Evolutionary conservation across 2,113 vertebrate genomes (phyloP).

Genomic region (Laticauda colubrina): DNA sequence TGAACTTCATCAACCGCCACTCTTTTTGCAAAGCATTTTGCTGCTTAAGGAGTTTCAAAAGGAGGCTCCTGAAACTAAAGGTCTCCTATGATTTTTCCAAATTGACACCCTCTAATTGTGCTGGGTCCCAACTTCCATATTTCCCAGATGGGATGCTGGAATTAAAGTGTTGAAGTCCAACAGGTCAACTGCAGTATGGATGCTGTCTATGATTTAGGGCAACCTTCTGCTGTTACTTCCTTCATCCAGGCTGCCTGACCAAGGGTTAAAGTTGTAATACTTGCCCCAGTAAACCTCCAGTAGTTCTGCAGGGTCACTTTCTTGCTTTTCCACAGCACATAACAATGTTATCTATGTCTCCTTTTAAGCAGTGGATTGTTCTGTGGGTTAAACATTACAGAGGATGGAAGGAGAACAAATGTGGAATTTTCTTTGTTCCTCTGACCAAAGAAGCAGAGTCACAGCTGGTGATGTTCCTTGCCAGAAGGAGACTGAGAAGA

Average conservation of each 20-base stretch:
- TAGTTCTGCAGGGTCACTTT: neutral
- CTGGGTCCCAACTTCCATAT: neutral
- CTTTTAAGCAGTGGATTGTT: conserved; percentile 9
- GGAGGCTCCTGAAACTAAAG: neutral
- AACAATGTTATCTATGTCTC: conserved; percentile 30
- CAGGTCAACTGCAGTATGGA: neutral
- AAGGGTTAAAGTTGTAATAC: neutral
- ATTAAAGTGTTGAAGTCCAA: neutral
- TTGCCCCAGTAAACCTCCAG: neutral
- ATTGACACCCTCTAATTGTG: neutral
- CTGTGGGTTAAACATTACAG: conserved; percentile 24
- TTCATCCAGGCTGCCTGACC: neutral
- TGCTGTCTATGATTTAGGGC: neutral
- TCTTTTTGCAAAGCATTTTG: neutral
- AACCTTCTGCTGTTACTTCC: neutral
- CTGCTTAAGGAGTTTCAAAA: neutral
- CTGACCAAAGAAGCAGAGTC: neutral
- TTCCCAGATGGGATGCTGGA: neutral
- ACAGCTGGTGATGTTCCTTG: neutral
- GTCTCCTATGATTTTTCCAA: neutral
- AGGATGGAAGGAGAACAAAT: neutral
- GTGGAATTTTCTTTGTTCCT: no score
- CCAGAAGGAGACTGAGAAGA: neutral
- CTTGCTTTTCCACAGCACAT: neutral
- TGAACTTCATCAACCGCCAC: neutral